Percentiles rank a stretch among this genome's conserved stretches.
These are phyloP conservation scores for Galaxias olidus DNA, from an alignment of 2,797 vertebrate genomes.

Conservation along the genomic window DNA sequence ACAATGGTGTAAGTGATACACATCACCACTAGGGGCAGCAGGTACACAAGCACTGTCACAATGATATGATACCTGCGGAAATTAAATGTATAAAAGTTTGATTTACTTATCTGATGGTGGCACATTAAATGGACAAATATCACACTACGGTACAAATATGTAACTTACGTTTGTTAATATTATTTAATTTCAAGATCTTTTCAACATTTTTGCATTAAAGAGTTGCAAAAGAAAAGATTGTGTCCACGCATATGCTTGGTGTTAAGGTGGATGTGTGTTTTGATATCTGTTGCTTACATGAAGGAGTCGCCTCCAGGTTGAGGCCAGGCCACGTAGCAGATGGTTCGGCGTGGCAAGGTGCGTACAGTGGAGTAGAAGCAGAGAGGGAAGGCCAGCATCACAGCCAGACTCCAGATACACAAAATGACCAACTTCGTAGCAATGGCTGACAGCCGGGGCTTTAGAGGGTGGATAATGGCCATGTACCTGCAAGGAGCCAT, in stretches of 20 bases:
- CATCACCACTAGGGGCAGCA: slow-evolving; percentile 85
- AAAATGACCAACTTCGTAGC: slow-evolving; percentile 80
- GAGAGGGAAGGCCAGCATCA: slow-evolving; percentile 81
- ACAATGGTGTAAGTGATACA: slow-evolving; percentile 84
- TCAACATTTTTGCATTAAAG: no score
- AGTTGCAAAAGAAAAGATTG: no score
- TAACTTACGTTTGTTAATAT: no score
- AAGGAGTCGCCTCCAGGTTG: slow-evolving; percentile 74
- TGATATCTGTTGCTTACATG: slow-evolving; percentile 68
- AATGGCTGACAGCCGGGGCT: slow-evolving; percentile 81
- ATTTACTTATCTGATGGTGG: background rate
- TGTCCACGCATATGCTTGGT: no score
- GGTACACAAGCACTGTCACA: slow-evolving; percentile 83
- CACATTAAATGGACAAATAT: background rate
- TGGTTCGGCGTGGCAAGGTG: slow-evolving; percentile 74
- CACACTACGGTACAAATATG: no score
- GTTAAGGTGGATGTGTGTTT: background rate
- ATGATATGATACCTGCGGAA: slow-evolving; percentile 81
- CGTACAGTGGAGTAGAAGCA: slow-evolving; percentile 81
- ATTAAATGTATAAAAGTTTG: background rate
- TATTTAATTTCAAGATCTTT: no score
- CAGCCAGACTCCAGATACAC: slow-evolving; percentile 83
- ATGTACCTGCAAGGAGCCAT: slow-evolving; percentile 73
- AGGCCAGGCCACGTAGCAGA: slow-evolving; percentile 85
- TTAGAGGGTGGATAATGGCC: slow-evolving; percentile 87